phyloP scores from a whole-genome alignment of 2,888 invertebrate species.

The Lypha dubia region DNA sequence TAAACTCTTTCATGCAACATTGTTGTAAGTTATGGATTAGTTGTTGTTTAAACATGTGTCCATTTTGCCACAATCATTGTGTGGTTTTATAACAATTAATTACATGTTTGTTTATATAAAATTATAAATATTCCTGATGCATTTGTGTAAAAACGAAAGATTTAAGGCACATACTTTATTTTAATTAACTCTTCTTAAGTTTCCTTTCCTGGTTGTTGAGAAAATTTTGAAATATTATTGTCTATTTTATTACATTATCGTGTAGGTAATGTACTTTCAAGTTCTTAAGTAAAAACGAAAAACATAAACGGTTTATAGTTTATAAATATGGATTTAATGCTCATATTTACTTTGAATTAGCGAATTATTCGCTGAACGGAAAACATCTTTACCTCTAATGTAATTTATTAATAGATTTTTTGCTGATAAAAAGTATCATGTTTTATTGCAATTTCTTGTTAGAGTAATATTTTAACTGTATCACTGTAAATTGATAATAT shows the following conservation, averaged over 20 bases:
- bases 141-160: slow-evolving; percentile 70
- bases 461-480: background rate
- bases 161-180: slow-evolving; percentile 72
- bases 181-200: background rate
- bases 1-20: slow-evolving; percentile 47
- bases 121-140: background rate
- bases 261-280: background rate
- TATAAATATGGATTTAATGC: background rate
- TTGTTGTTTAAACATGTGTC: slow-evolving; percentile 37
- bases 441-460: background rate
- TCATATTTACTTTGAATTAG: background rate
- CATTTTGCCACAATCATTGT: slow-evolving; percentile 32
- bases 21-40: slow-evolving; percentile 47
- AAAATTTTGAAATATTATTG: background rate
- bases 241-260: background rate
- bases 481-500: background rate
- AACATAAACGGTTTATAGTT: background rate
- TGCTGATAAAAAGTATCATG: background rate
- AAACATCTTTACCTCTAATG: no score
- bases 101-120: slow-evolving; percentile 34
- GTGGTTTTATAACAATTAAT: slow-evolving; percentile 33
- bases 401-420: background rate
- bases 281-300: background rate
- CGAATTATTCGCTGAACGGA: background rate
- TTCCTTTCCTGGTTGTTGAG: background rate